Evolutionary conservation across 2,888 invertebrate genomes (phyloP), one percentile per base, ranked within the genome.

Genomic region (Agonopterix arenella): DNA sequence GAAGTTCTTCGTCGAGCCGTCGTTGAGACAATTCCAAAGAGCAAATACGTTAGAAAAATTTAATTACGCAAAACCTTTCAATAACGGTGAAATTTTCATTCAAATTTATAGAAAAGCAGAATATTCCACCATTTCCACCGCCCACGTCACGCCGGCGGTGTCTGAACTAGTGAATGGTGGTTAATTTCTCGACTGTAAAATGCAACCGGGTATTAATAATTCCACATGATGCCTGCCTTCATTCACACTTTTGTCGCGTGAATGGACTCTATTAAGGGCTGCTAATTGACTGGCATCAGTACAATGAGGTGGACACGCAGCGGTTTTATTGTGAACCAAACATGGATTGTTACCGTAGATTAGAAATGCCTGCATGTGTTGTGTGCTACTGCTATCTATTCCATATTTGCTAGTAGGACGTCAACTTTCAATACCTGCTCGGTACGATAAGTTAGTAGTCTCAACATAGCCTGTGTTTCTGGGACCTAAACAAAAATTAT

Each of bases 221-320:
- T 66, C 60, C 55, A 58, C 61, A 62, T 65, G 63, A 66, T 61
- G 55, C 57, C 55, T 49, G 57, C 61, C 57, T 77, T 70, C 80
- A 81, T 81, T 84, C 78, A 28, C 28, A 78, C 54, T 57, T 57
- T 52, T 57, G 60, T 82, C 67, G 83, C 81, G 74, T 84, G 80
- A 82, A 80, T 78, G 74, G 64, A 56, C 56, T 59, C 76, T 70
- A 81, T 82, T 82, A 81, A 76, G 79, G 82, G 81, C 72, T 76
- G 73, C 71, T 84, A 81, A 85, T 83, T 82, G 77, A 70, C 66
- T 64, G 73, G 65, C 69, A 66, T 67, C 55, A 62, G 57, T 64
- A 75, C 73, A 74, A 70, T 74, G 66, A 64, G 64, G 62, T 64
- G 67, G 66, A 68, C 81, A 81, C 74, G 76, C 75, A 55, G 75